A percentile compares a stretch with the other conserved stretches of the same genome.
Conservation (phyloP, 2,113 vertebrate species). For the Ctenodactylus gundi region DNA sequence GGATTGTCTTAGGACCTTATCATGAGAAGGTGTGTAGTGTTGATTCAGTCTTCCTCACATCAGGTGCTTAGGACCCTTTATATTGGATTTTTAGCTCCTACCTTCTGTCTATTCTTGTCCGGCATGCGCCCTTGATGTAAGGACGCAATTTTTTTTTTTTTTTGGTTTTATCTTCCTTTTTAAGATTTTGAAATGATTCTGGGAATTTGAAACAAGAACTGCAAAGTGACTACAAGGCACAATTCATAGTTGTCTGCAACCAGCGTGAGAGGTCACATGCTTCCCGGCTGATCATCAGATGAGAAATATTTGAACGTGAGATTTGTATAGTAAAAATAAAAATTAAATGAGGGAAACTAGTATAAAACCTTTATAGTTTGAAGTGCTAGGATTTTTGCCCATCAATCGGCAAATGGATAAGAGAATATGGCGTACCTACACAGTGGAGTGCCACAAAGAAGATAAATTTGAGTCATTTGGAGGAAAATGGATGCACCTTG, state of each 20-base stretch:
- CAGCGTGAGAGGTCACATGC: background rate
- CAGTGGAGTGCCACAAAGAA: too few relatives aligned
- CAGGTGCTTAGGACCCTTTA: rapidly evolving
- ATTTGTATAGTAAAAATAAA: background rate
- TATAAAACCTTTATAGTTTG: background rate
- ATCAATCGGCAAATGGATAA: too few relatives aligned
- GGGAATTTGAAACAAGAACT: background rate
- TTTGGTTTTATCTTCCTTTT: background rate
- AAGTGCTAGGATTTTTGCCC: background rate
- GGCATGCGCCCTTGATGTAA: rapidly evolving
- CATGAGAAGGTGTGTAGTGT: constrained; percentile 92
- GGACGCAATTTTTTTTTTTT: background rate
- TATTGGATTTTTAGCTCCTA: background rate
- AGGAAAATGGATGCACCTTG: too few relatives aligned
- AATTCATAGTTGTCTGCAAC: background rate
- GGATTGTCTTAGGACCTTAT: constrained; percentile 97
- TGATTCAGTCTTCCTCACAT: rapidly evolving
- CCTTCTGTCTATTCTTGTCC: too few relatives aligned
- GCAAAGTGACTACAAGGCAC: background rate
- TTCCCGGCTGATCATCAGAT: background rate
- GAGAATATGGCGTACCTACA: too few relatives aligned
- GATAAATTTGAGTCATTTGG: too few relatives aligned
- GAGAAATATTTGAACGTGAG: background rate
- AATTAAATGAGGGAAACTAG: background rate
- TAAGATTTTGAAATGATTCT: background rate